Evolutionary conservation across 2,113 vertebrate species (phyloP).

Genomic region (Dasyurus viverrinus): DNA sequence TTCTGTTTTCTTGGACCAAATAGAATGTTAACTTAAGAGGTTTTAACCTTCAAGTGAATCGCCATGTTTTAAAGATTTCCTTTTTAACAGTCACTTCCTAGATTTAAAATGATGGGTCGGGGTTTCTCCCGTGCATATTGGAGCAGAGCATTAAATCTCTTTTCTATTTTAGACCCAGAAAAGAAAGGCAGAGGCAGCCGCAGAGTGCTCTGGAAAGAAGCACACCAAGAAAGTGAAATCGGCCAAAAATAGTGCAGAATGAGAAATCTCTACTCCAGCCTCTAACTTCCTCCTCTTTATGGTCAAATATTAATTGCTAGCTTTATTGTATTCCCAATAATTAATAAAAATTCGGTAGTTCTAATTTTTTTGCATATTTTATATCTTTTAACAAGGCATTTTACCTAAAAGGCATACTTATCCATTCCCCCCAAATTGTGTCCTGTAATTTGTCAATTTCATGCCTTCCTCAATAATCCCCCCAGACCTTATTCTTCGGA

Average conservation of each 20-base stretch:
- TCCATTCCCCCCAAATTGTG: slow-evolving; percentile 86
- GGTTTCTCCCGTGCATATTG: slow-evolving; percentile 74
- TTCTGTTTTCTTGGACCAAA: slow-evolving; percentile 67
- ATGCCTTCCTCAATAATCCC: slow-evolving; percentile 82
- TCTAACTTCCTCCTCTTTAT: neutral
- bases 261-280: slow-evolving; percentile 80
- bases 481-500: slow-evolving; percentile 84
- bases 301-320: slow-evolving; percentile 82
- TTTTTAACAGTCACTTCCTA: slow-evolving; percentile 70
- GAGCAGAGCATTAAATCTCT: slow-evolving; percentile 74
- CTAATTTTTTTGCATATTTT: slow-evolving; percentile 84
- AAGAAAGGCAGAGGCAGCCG: slow-evolving; percentile 88
- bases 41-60: slow-evolving; percentile 61
- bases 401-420: slow-evolving; percentile 84
- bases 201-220: slow-evolving; percentile 88
- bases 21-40: slow-evolving; percentile 59
- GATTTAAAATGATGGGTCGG: slow-evolving; percentile 69
- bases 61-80: slow-evolving; percentile 62
- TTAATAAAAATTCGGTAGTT: slow-evolving; percentile 73
- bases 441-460: slow-evolving; percentile 86
- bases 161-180: slow-evolving; percentile 87
- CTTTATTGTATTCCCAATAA: slow-evolving; percentile 82
- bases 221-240: slow-evolving; percentile 91
- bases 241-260: slow-evolving; percentile 74
- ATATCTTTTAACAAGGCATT: slow-evolving; percentile 83